These are phyloP conservation scores for Calephelis virginiensis DNA, from an alignment of 1,140 invertebrate species.

Conservation along the genomic window DNA sequence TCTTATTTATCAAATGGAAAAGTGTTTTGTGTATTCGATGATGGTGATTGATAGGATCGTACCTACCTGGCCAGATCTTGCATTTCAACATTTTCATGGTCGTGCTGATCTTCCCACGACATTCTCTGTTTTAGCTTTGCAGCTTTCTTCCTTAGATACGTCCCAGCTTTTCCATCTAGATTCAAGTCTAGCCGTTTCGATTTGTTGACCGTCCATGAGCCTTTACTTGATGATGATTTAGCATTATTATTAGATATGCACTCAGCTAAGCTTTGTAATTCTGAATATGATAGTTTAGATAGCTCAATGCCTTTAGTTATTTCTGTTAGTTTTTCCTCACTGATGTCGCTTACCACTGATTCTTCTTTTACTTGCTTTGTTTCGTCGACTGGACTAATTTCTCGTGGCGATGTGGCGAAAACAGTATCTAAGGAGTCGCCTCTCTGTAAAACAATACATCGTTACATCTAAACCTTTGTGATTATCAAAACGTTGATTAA, in stretches of 20 bases:
- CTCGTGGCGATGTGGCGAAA: slow-evolving; percentile 79
- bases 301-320: slow-evolving; percentile 63
- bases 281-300: slow-evolving; percentile 57
- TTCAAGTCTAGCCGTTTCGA: slow-evolving; percentile 66
- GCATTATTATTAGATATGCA: slow-evolving; percentile 49
- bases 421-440: slow-evolving; percentile 81
- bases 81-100: slow-evolving; percentile 72
- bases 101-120: slow-evolving; percentile 75
- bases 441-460: slow-evolving; percentile 58
- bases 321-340: slow-evolving; percentile 61
- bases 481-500: too few species aligned
- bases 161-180: slow-evolving; percentile 67
- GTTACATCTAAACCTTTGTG: too few species aligned
- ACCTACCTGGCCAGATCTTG: slow-evolving; percentile 67
- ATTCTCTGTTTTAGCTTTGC: slow-evolving; percentile 67
- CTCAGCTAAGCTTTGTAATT: slow-evolving; percentile 65
- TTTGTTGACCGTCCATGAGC: slow-evolving; percentile 60
- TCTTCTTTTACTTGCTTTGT: slow-evolving; percentile 28
- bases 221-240: slow-evolving; percentile 54
- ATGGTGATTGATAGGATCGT: not conserved
- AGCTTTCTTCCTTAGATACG: slow-evolving; percentile 72
- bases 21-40: not conserved
- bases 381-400: slow-evolving; percentile 46
- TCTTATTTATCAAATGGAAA: not conserved
- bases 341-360: slow-evolving; percentile 43